Conservation (phyloP, 2,888 invertebrate species). For the Tortrix viridana region DNA sequence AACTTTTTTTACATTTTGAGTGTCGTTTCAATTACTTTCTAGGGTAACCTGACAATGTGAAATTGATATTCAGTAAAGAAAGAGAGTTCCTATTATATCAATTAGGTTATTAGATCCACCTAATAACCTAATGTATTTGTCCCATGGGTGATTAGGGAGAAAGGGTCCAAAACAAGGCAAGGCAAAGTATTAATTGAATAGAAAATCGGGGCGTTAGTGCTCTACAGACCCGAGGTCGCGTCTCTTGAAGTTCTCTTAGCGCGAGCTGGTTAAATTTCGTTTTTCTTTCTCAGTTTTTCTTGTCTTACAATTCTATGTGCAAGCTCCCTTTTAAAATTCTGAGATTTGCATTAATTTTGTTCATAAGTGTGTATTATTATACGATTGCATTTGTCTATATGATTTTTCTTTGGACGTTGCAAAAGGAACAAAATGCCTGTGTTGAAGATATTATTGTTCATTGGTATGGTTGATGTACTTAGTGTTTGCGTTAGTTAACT, state of each 20-base stretch:
- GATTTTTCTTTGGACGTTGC: not conserved
- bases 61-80: constrained; percentile 18
- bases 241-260: no score
- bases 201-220: not conserved
- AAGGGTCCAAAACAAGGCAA: constrained; percentile 11
- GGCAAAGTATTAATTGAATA: not conserved
- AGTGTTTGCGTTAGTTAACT: no score
- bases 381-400: not conserved
- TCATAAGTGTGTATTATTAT: no score
- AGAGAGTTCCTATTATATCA: not conserved
- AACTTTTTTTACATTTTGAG: no score
- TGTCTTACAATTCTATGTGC: no score
- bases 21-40: no score
- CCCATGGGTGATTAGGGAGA: constrained; percentile 21
- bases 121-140: constrained; percentile 26
- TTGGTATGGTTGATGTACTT: no score
- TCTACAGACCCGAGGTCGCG: no score
- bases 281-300: no score
- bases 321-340: no score
- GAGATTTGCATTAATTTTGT: no score
- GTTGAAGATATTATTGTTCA: not conserved
- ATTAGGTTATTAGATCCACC: not conserved
- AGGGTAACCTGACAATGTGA: not conserved
- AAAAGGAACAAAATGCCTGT: not conserved
- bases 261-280: no score